Percentiles rank a stretch among this genome's conserved stretches.
These are phyloP conservation scores for Drosophila subsilvestris DNA, from an alignment of 2,888 invertebrate genomes.

Conservation along the genomic window DNA sequence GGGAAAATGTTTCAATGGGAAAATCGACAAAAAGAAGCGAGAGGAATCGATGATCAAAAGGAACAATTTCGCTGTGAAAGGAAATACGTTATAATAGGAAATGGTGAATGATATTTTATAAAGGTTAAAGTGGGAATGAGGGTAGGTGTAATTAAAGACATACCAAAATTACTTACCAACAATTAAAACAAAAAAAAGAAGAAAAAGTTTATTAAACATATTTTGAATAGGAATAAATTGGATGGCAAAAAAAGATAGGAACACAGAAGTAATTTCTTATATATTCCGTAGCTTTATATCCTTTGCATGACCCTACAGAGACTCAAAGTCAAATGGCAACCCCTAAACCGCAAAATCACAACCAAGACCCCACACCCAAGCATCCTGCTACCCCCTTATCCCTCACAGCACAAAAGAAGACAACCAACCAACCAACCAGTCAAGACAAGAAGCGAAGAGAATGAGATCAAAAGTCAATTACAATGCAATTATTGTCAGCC, in stretches of 20 bases:
- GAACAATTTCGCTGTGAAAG: background rate
- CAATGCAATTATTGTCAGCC: constrained; percentile 52
- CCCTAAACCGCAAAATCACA: constrained; percentile 23
- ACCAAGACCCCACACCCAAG: background rate
- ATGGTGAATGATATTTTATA: background rate
- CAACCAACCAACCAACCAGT: constrained; percentile 9
- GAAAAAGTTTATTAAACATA: background rate
- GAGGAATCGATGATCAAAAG: constrained; percentile 23
- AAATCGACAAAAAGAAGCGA: background rate
- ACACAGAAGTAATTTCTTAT: too few relatives aligned
- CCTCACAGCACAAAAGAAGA: background rate
- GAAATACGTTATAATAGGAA: background rate
- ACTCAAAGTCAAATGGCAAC: constrained; percentile 30
- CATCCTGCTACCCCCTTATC: background rate
- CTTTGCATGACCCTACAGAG: constrained; percentile 6
- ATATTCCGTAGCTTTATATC: background rate
- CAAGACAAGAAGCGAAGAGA: constrained; percentile 4
- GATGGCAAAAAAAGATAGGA: too few relatives aligned
- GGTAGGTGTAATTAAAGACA: background rate
- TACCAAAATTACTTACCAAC: background rate
- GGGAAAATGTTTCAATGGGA: constrained; percentile 31
- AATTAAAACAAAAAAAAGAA: background rate
- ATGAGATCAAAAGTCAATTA: constrained; percentile 57
- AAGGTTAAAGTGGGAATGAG: background rate
- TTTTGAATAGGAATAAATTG: too few relatives aligned